Base-by-base conservation (phyloP, 2,797 vertebrate species). In the Eulemur albifrons region DNA sequence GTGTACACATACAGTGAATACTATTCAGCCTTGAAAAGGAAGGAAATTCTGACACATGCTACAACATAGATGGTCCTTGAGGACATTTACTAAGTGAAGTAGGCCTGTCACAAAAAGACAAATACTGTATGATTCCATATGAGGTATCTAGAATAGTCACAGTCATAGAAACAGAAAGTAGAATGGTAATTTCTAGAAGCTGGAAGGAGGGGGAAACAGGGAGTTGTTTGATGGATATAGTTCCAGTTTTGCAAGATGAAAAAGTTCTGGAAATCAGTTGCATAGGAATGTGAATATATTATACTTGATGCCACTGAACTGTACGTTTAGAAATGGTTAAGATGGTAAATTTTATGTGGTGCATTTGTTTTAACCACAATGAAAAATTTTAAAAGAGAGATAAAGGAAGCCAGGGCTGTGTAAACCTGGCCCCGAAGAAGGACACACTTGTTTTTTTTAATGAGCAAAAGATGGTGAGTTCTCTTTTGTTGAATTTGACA, bases 231-330 rank as follows among this genome's bases (percentile, higher is more conserved):
- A 67, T 50, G 52, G 30, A 21, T 45, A 27, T 40, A n/a, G 25
- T 50, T 94, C 88, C 38, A 48, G 50, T 94, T 91, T 84, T 92
- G 25, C 38, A 73, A 70, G n/a, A 76, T 90, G 70, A 87, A 86
- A 67, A 73, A 23, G 12, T 85, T 81, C 69, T 87, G 25, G 32
- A 76, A 87, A 57, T 23, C 13, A 40, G 73, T 69, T 85, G 30
- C 40, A 73, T 18, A 50, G 40, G 23, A 50, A 23, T 85, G 43
- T 52, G 12, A 59, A 86, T 40, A 61, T 57, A 57, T 57, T 57
- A 57, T 48, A 70, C 35, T 77, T 30, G 65, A 79, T 5, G 30
- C 65, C 80, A 35, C 9, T 70, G 59, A 94, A 73, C 15, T 54
- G 14, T 72, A 21, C 17, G 11, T 61, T 83, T 63, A 40, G 73